Evolutionary conservation across 2,888 invertebrate species (phyloP).

Genomic region (Meteorus colon): DNA sequence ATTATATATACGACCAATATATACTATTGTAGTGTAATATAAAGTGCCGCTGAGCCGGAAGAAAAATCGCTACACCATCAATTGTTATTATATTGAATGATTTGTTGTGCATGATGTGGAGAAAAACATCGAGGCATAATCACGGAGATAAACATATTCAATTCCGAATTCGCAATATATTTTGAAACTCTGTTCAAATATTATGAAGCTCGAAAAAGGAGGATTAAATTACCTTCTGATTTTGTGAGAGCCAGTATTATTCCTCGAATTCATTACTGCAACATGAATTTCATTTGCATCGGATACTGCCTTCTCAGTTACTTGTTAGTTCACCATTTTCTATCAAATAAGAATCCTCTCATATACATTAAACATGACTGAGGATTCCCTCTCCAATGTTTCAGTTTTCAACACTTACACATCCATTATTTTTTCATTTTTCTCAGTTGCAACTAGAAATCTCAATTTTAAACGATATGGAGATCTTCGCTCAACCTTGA

Average conservation of each 20-base stretch:
- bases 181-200: neutral
- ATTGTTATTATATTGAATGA: neutral
- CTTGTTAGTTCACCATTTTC: neutral
- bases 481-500: constrained; percentile 17
- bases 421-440: neutral
- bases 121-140: neutral
- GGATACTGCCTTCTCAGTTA: too few relatives aligned
- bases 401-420: neutral
- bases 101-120: neutral
- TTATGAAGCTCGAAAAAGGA: neutral
- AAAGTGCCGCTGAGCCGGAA: neutral
- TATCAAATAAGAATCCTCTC: neutral
- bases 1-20: too few relatives aligned
- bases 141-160: neutral
- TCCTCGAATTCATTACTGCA: neutral
- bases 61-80: neutral
- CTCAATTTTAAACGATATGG: constrained; percentile 35
- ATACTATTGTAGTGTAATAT: too few relatives aligned
- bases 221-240: neutral
- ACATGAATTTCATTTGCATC: neutral
- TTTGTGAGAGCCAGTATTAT: neutral
- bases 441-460: constrained; percentile 4
- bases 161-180: neutral
- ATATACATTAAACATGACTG: neutral
- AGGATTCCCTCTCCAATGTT: neutral